Conservation (phyloP, 2,113 vertebrate genomes). For the Leucosticte australis region DNA sequence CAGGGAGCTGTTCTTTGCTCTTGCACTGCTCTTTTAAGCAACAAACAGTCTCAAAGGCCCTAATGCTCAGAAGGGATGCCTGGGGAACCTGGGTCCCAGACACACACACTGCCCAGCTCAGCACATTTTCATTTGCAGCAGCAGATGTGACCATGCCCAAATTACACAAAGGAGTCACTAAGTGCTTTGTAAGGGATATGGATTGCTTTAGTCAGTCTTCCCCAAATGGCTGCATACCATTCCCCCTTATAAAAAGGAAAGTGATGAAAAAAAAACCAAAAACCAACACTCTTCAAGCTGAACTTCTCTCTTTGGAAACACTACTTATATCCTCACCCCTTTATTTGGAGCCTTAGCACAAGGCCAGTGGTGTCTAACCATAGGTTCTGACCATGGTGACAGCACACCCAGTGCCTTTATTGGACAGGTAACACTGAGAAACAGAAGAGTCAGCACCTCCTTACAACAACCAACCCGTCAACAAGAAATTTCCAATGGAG, state of each 20-base stretch:
- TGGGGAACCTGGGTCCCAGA: background rate
- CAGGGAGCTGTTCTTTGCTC: background rate
- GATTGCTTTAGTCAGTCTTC: background rate
- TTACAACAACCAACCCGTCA: background rate
- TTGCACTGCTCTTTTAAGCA: background rate
- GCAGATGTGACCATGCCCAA: background rate
- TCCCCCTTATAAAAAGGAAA: background rate
- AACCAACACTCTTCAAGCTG: background rate
- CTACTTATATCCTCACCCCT: background rate
- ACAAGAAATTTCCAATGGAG: background rate
- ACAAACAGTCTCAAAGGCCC: background rate
- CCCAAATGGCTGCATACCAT: background rate
- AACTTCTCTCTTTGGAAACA: background rate
- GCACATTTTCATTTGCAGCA: background rate
- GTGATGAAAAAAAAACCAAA: background rate
- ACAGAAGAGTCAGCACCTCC: background rate
- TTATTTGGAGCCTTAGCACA: background rate
- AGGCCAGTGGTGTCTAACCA: background rate
- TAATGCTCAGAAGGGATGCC: background rate
- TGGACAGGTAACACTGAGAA: background rate
- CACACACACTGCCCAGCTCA: background rate
- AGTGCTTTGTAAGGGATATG: background rate
- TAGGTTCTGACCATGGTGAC: background rate
- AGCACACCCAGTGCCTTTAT: fast-evolving
- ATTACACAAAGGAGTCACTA: background rate